Evolutionary conservation across 2,888 invertebrate genomes (phyloP).

Genomic region (Pristionchus japonicus): DNA sequence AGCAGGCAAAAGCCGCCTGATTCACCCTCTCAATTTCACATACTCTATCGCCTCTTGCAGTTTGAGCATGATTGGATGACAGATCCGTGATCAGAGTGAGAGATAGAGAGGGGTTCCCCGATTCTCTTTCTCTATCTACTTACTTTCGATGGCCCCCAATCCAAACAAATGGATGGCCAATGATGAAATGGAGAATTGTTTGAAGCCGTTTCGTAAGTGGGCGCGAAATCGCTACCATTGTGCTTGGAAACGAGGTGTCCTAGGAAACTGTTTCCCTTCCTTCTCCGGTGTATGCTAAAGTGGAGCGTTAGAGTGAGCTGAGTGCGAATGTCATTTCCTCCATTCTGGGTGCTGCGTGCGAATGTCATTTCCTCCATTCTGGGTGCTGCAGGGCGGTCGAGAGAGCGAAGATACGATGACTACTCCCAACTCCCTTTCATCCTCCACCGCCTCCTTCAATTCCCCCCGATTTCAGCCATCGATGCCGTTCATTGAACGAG

Average conservation of each 20-base stretch:
- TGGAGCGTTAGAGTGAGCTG: not conserved
- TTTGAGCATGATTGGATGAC: not conserved
- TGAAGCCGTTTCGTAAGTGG: not conserved
- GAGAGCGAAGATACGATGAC: not conserved
- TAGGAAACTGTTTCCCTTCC: not conserved
- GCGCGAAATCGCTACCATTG: not conserved
- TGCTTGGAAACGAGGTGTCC: not conserved
- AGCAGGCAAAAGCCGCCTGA: not conserved
- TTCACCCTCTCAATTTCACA: not conserved
- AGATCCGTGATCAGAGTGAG: constrained; percentile 15
- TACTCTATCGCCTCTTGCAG: not conserved
- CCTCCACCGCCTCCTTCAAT: not conserved
- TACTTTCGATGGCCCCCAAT: not conserved
- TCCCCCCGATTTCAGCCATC: constrained; percentile 42
- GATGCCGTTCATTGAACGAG: constrained; percentile 45
- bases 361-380: not conserved
- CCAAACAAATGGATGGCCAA: not conserved
- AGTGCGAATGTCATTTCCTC: not conserved
- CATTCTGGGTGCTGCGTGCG: not conserved
- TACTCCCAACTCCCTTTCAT: not conserved
- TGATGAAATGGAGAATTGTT: not conserved
- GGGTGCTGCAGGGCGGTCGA: not conserved
- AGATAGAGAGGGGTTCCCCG: constrained; percentile 18
- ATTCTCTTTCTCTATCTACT: not conserved
- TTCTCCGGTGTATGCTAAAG: not conserved